Evolutionary conservation across 2,888 invertebrate species (phyloP), one percentile per base, ranked within the genome.

Genomic region (Drosophila histrio): DNA sequence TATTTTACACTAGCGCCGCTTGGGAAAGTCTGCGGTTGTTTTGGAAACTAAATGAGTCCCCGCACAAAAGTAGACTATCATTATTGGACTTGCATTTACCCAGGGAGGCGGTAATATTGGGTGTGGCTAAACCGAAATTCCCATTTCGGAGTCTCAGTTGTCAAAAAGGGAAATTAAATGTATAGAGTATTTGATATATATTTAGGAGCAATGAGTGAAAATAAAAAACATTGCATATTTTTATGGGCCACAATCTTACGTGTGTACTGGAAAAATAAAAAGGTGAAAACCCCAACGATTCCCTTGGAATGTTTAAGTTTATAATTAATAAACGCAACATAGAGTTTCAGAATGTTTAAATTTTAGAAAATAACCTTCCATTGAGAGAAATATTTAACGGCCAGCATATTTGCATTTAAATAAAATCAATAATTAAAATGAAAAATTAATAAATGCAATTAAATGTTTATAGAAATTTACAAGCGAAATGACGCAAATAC

Each of bases 61-160:
- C 47, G 71, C 76, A 65, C 76, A 73, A 76, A 76, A 76, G 66
- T 66, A 71, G 72, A 44, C 73, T 71, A 57, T 34, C 3, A n/a
- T 24, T 28, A 47, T 8, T 17, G 21, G n/a, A 44, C n/a, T 24
- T 5, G 1, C 4, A 11, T 36, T 11, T 2, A 26, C 15, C 1
- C 13, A 21, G 15, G 9, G 22, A 32, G n/a, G n/a, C n/a, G 5
- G 11, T 9, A 15, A 17, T 24, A 4, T n/a, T n/a, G 39, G 15
- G 26, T 43, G 24, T 34, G 47, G 21, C 28, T 63, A 5, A 4
- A 32, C 6, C 28, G 50, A 38, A 38, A 21, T 19, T 9, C 0
- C 28, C n/a, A 38, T 38, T 38, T 28, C 26, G 9, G 9, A 28
- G 13, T 19, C 5, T 26, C 26, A 19, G 24, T 17, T 36, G 24